These are phyloP conservation scores for Ctenoplectra terminalis DNA, from an alignment of 1,140 invertebrate genomes.

Conservation along the genomic window DNA sequence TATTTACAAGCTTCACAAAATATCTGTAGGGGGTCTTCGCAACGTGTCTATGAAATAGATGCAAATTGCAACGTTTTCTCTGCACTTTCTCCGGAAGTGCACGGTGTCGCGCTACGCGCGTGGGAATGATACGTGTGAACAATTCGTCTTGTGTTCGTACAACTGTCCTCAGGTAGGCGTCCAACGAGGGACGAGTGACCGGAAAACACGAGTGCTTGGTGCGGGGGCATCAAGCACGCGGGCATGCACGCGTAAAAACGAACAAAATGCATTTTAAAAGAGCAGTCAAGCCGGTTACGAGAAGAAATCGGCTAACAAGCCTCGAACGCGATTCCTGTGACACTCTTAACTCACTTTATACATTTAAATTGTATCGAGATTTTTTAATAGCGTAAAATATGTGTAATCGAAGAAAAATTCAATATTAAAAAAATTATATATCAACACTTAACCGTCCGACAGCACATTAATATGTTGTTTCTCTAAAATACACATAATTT, in stretches of 20 bases:
- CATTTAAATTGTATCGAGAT: not conserved
- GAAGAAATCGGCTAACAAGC: conserved; percentile 44
- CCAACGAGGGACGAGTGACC: conserved; percentile 42
- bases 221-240: conserved; percentile 36
- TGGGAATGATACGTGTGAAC: conserved; percentile 26
- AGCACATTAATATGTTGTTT: too few relatives aligned
- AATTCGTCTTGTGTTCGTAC: conserved; percentile 21
- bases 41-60: not conserved
- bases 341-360: not conserved
- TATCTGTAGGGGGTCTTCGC: not conserved
- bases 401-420: too few relatives aligned
- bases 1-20: not conserved
- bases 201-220: conserved; percentile 31
- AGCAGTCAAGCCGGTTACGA: conserved; percentile 58
- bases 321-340: not conserved
- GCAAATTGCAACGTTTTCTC: conserved; percentile 24
- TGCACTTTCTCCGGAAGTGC: conserved; percentile 57
- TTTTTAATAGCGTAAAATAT: not conserved
- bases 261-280: conserved; percentile 43
- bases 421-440: too few relatives aligned
- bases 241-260: conserved; percentile 25
- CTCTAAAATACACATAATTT: too few relatives aligned
- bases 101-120: not conserved
- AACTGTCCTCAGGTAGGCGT: conserved; percentile 26
- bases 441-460: too few relatives aligned